Evolutionary conservation across 64 coral and sea anemone species (phyloP), one percentile per base, ranked within the genome.

Genomic region (Montipora capricornis): DNA sequence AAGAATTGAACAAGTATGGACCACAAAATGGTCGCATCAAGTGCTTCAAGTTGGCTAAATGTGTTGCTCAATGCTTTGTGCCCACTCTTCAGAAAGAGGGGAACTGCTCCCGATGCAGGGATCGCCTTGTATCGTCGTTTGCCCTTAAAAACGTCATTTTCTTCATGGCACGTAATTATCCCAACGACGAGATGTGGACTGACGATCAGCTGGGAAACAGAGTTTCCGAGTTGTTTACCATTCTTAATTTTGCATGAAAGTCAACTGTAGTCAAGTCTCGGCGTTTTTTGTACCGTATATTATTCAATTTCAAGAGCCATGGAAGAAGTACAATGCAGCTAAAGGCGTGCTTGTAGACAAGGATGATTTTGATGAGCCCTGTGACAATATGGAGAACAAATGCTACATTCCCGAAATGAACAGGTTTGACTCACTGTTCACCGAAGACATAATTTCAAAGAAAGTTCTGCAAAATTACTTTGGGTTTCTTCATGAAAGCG

Each of bases 1-100:
- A 89, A 64, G 52, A 61, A 20, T 77, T 89, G 52, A 89, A 89
- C 76, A 89, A 77, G 51, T 89, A 89, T 78, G 87, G 87, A 77
- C 73, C 52, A 5, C 19, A 77, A 2, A 89, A 89, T 89, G 87
- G 75, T 64, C 87, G 87, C 29, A 77, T 89, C 74, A 46, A 78
- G 8, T 89, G 87, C 59, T 89, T 59, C 87, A 89, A 62, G 52
- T 78, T 78, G 19, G 74, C 87, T 5, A 89, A 89, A 89, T 89
- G 57, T 24, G 61, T 89, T 47, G 87, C 87, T n/a, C 57, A 78
- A 19, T 45, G 44, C 55, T 89, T 89, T 78, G 17, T 89, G 46
- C 87, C 87, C 0, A 77, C 26, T 6, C 77, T 73, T 13, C 45
- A 61, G 74, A 89, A 89, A 66, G 58, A 77, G 26, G 26, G 58